Evolutionary conservation across 2,797 vertebrate species (phyloP).

Genomic region (Hippocampus kuda): DNA sequence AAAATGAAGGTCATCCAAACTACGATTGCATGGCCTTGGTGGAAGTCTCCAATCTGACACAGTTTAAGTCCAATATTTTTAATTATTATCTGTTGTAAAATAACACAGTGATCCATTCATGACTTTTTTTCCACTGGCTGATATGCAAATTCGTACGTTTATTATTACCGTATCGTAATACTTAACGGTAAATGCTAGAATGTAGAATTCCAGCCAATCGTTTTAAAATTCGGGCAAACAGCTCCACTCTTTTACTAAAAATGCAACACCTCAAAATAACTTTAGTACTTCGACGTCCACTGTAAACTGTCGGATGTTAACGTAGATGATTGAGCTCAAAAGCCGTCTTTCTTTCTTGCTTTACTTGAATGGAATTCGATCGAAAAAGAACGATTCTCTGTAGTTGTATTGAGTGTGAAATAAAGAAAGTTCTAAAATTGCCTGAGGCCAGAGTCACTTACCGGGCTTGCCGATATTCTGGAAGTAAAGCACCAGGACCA

Average conservation of each 20-base stretch:
- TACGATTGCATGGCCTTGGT: neutral
- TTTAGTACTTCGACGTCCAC: neutral
- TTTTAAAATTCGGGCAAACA: neutral
- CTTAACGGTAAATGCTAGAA: neutral
- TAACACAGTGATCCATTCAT: neutral
- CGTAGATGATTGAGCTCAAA: neutral
- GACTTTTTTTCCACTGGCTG: neutral
- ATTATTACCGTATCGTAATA: neutral
- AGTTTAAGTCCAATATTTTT: neutral
- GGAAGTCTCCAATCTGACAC: neutral
- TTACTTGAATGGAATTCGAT: neutral
- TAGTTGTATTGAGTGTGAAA: neutral
- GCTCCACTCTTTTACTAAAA: neutral
- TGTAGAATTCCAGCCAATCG: neutral
- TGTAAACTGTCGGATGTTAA: neutral
- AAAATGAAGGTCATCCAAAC: neutral
- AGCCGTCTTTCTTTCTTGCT: neutral
- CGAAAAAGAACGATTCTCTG: neutral
- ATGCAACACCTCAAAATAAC: neutral
- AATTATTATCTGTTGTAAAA: neutral
- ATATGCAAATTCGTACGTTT: neutral
- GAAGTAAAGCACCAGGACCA: constrained; percentile 75
- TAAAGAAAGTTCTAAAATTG: neutral
- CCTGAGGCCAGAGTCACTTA: constrained; percentile 39
- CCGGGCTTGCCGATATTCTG: constrained; percentile 75